phyloP scores from a whole-genome alignment of 35 echinoderm and acorn worm species.

The Ophioderma brevispina region DNA sequence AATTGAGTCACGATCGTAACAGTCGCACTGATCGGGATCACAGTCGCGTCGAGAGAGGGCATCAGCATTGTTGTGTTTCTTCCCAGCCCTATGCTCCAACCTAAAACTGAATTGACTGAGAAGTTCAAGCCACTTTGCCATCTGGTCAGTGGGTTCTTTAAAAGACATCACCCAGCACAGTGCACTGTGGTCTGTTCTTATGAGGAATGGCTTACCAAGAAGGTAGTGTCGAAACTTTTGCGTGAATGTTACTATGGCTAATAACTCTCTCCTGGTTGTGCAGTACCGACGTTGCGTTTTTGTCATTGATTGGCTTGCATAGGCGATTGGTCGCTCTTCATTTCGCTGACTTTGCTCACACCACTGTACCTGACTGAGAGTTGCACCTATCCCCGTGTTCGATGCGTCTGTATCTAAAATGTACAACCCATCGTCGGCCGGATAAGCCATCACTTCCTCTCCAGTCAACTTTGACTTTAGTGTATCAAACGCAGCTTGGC shows the following conservation, averaged over 20 bases:
- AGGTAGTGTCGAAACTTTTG: constrained; percentile 61
- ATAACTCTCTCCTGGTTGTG: background rate
- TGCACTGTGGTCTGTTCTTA: constrained; percentile 67
- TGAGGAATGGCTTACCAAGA: constrained; percentile 45
- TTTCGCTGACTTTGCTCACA: constrained; percentile 23
- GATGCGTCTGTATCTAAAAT: constrained; percentile 80
- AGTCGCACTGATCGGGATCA: constrained; percentile 35
- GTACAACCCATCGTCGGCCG: constrained; percentile 6
- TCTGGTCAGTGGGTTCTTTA: constrained; percentile 27
- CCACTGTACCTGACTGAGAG: constrained; percentile 58
- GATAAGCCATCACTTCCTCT: constrained; percentile 21
- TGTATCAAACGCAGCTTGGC: constrained; percentile 37
- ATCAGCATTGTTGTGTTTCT: constrained; percentile 59
- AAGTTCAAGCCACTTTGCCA: constrained; percentile 54
- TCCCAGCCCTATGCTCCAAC: constrained; percentile 43
- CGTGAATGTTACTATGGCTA: background rate
- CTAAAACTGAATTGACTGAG: constrained; percentile 44
- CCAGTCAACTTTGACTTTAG: constrained; percentile 11
- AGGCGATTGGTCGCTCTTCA: constrained; percentile 60
- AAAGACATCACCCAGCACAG: constrained; percentile 67
- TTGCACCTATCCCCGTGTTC: constrained; percentile 45
- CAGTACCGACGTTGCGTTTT: constrained; percentile 23
- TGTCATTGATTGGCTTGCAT: constrained; percentile 31
- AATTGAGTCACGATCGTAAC: constrained; percentile 20
- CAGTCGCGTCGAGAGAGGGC: constrained; percentile 20